These are phyloP conservation scores for Rhabditoides inermis DNA, from an alignment of 2,888 invertebrate species.

Conservation along the genomic window DNA sequence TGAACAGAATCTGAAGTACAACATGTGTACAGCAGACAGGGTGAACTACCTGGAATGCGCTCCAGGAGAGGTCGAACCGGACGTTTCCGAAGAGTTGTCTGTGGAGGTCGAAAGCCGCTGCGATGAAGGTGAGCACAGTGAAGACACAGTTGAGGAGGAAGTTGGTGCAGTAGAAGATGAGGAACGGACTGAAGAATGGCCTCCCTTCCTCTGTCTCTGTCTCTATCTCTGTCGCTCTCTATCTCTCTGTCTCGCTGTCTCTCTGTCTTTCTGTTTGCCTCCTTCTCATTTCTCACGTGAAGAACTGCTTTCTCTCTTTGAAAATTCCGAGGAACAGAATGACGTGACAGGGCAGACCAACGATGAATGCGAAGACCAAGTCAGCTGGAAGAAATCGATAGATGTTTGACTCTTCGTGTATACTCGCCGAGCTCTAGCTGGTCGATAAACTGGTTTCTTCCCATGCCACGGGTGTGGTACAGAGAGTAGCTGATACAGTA, in stretches of 20 bases:
- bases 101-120: constrained; percentile 28
- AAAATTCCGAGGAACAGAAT: constrained; percentile 23
- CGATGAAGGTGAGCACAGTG: constrained; percentile 25
- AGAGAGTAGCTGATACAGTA: constrained; percentile 16
- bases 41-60: constrained; percentile 24
- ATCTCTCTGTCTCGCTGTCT: neutral
- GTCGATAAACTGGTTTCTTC: constrained; percentile 19
- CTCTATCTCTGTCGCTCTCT: neutral
- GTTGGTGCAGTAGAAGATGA: constrained; percentile 34
- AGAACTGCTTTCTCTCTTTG: constrained; percentile 22
- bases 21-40: neutral
- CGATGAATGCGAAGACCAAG: constrained; percentile 27
- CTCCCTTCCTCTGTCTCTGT: neutral
- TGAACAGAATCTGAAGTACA: constrained; percentile 24
- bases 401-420: neutral
- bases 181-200: constrained; percentile 22
- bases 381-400: constrained; percentile 21
- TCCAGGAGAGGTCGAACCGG: constrained; percentile 29
- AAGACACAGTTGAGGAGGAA: constrained; percentile 31
- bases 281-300: constrained; percentile 13
- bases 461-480: constrained; percentile 13
- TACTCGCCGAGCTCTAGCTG: constrained; percentile 14
- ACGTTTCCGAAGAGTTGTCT: constrained; percentile 30
- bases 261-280: neutral
- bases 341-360: constrained; percentile 34